phyloP scores from a whole-genome alignment of 2,888 invertebrate species.

The Ramazzottius varieornatus region DNA sequence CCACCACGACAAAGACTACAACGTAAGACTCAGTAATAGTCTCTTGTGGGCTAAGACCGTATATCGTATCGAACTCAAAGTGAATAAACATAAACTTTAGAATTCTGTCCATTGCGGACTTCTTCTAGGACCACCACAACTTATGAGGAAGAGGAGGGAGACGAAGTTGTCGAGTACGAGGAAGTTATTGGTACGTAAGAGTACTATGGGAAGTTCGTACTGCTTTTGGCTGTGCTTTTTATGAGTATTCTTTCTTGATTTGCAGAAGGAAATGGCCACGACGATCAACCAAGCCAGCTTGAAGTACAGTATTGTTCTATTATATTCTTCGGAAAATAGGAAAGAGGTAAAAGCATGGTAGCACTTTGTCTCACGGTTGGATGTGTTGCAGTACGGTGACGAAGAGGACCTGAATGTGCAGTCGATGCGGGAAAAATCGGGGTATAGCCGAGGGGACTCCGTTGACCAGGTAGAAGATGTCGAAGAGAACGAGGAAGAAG shows the following conservation, averaged over 20 bases:
- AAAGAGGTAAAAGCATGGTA: no score
- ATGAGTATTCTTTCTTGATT: not conserved
- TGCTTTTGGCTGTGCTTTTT: no score
- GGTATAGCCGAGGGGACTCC: not conserved
- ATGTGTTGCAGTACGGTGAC: not conserved
- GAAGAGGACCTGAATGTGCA: not conserved
- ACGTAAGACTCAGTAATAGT: no score
- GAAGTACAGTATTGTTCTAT: no score
- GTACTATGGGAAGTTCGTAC: no score
- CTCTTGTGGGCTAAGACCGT: no score
- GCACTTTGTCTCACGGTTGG: no score
- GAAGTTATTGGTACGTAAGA: not conserved
- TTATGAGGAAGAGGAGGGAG: not conserved
- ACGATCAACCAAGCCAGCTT: not conserved
- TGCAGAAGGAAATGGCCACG: not conserved
- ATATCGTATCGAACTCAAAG: no score
- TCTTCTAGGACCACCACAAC: not conserved
- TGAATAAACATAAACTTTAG: no score
- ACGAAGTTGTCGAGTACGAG: not conserved
- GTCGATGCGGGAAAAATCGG: not conserved
- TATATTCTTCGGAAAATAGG: no score
- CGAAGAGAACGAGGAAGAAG: not conserved
- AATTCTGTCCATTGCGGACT: no score
- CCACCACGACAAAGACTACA: not conserved
- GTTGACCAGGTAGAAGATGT: not conserved